Evolutionary conservation across 2,888 invertebrate species (phyloP), one percentile per base, ranked within the genome.

Genomic region (Zhuqinia jingwanae): DNA sequence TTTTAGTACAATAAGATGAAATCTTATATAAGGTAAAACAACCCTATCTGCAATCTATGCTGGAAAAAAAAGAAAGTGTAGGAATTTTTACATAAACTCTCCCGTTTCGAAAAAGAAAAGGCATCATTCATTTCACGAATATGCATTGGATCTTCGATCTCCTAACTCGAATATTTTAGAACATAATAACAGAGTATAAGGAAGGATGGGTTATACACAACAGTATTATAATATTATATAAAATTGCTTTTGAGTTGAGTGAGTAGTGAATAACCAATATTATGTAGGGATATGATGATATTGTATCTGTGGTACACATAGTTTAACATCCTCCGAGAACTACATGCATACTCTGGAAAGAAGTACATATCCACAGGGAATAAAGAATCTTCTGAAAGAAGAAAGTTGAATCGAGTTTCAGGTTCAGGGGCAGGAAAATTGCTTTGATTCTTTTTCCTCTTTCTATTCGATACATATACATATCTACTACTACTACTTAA

Each of bases 351-450:
- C 36, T 36, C 36, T 6, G 8, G 36, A 36, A 36, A 8, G 3
- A 36, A 36, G 36, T 36, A 36, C 36, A 36, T 36, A 56, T 77
- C 83, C 83, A 25, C 17, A 11, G 77, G 77, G 77, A 77, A 82
- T 77, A 36, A 36, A 77, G 15, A 25, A 50, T 47, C 25, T 42
- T 42, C 20, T 5, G n/a, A n/a, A n/a, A 15, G 47, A 36, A 60
- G 17, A 20, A 58, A 65, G 56, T 25, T 53, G 84, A 77, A 84
- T 84, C 77, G 65, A 84, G 77, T 84, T 84, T 77, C 77, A 84
- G 77, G 77, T 84, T 84, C 77, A 84, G 13, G 84, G 84, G 27
- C 68, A 83, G 53, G 36, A 42, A n/a, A 10, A 53, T 56, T 68
- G 56, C 60, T 82, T 56, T 65, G 79, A 80, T 80, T 73, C 25